Base-by-base conservation (phyloP, 2,888 invertebrate genomes). In the Dolomedes plantarius region DNA sequence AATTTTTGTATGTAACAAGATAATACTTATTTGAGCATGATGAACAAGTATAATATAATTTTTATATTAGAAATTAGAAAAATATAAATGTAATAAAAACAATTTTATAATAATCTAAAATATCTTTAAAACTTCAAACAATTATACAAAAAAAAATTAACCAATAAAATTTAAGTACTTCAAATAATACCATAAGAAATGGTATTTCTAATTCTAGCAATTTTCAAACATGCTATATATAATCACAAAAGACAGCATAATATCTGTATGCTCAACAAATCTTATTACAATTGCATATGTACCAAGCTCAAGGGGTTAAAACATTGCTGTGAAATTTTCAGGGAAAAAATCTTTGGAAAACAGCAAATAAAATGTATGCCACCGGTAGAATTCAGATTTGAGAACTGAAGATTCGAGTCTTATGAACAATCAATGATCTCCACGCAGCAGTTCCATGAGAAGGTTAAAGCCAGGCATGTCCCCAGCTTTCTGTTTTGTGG, bases 401-500 rank as follows among this genome's bases (percentile, higher is more conserved):
- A 29, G 69, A 64, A 75, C 19, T 46, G 68, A 74, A 64, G n/a
- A 29, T n/a, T n/a, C 29, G 50, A 27, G 29, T 28, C 31, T 9
- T 36, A 77, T 77, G 68, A 71, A 31, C 28, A 28, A 77, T 86
- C 80, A 90, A 77, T 97, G 97, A 93, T 97, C 97, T 90, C 98
- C 98, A 90, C 97, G 94, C 88, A 98, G 93, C 86, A 98, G 94
- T 93, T 98, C 98, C 96, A 98, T 97, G 89, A 98, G 94, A 90
- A 98, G 94, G 92, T 98, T 98, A 93, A 98, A 98, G 91, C 96
- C 95, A 86, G 95, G 95, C 81, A 96, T 95, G 90, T 97, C 96
- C 87, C 96, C 96, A 89, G 97, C 96, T 91, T 96, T 96, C 89
- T 95, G 95, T 92, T 96, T 96, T 83, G 94, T 94, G 81, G 94